phyloP scores from a whole-genome alignment of 2,113 vertebrate genomes.

The Spea multiplicata region DNA sequence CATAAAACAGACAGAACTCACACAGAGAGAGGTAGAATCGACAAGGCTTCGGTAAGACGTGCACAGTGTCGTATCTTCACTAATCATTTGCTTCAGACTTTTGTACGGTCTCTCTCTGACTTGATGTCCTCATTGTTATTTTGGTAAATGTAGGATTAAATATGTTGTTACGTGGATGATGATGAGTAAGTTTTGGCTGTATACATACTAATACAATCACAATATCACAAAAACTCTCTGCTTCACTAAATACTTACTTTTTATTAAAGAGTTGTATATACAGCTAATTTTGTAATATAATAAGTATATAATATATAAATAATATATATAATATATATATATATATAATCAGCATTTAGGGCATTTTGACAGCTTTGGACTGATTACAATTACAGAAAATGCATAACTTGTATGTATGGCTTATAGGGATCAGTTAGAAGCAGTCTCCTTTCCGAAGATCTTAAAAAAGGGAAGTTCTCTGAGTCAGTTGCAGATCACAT shows the following conservation, averaged over 20 bases:
- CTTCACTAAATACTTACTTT: too few relatives aligned
- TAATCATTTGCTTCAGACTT: not conserved
- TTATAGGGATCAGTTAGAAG: slow-evolving; percentile 31
- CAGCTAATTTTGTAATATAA: too few relatives aligned
- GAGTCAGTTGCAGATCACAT: not conserved
- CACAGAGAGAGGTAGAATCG: slow-evolving; percentile 62
- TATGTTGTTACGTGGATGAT: too few relatives aligned
- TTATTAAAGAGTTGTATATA: too few relatives aligned
- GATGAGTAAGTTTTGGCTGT: too few relatives aligned
- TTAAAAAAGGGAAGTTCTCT: slow-evolving; percentile 21
- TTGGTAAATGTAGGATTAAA: too few relatives aligned
- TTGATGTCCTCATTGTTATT: too few relatives aligned
- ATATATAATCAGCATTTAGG: not conserved
- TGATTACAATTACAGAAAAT: slow-evolving; percentile 21
- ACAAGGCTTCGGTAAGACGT: slow-evolving; percentile 58
- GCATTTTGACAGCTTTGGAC: not conserved
- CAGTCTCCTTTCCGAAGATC: slow-evolving; percentile 11
- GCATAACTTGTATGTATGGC: slow-evolving; percentile 22
- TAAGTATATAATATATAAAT: not conserved
- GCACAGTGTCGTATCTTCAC: not conserved
- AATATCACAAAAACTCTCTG: too few relatives aligned
- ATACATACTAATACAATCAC: too few relatives aligned
- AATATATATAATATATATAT: not conserved
- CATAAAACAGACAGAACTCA: slow-evolving; percentile 63
- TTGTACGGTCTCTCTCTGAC: too few relatives aligned